Conservation (phyloP, 1,140 invertebrate genomes). For the Cylas formicarius region DNA sequence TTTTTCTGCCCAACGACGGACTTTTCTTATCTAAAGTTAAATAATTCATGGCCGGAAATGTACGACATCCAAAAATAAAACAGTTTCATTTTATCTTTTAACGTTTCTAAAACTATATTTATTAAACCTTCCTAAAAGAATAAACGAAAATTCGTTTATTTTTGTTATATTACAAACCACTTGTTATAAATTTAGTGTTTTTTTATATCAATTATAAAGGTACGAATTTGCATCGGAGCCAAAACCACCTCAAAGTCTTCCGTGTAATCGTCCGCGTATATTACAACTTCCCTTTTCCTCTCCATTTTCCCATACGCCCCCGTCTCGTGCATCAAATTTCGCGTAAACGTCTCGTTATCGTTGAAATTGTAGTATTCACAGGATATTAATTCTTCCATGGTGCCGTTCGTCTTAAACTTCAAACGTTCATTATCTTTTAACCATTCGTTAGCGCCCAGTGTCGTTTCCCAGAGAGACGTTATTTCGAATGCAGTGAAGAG, state of each 20-base stretch:
- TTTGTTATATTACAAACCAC: no score
- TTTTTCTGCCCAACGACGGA: no score
- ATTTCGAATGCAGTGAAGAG: conserved; percentile 30
- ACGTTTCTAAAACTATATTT: no score
- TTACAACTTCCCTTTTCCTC: conserved; percentile 8
- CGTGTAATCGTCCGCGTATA: conserved; percentile 20
- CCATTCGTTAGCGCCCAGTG: conserved; percentile 31
- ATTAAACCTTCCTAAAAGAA: no score
- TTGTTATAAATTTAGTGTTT: conserved; percentile 17
- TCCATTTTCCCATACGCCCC: conserved; percentile 2
- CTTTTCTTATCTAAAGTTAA: no score
- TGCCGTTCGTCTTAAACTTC: conserved; percentile 15
- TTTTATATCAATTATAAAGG: conserved; percentile 29
- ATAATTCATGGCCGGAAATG: no score
- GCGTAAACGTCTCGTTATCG: conserved; percentile 3
- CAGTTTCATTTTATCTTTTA: no score
- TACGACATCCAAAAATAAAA: no score
- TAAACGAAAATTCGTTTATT: no score
- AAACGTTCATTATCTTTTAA: conserved; percentile 26
- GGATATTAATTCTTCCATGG: conserved; percentile 9
- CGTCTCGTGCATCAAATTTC: conserved; percentile 7
- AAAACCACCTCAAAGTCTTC: conserved; percentile 24
- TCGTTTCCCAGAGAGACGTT: conserved; percentile 28
- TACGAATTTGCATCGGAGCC: conserved; percentile 34
- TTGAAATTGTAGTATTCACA: conserved; percentile 4